Conservation (phyloP, 37 sponge, comb jelly and placozoan species). For the Geodia barretti region DNA sequence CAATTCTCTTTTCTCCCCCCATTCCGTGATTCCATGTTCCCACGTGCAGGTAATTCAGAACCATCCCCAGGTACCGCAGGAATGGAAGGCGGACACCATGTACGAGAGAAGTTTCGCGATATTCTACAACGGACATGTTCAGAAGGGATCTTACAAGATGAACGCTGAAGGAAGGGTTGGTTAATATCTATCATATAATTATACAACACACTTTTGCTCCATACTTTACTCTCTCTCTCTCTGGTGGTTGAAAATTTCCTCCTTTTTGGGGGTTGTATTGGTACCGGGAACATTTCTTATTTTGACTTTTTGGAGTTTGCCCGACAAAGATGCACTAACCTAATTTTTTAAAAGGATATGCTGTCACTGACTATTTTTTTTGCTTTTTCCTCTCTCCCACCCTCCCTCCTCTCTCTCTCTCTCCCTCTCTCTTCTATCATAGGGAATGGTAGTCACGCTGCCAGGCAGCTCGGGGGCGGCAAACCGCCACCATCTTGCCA, state of each 20-base stretch:
- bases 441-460: conserved; percentile 45
- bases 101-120: conserved; percentile 46
- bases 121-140: conserved; percentile 44
- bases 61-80: conserved; percentile 42
- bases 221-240: too few species aligned
- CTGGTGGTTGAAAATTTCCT: too few species aligned
- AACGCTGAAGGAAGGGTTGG: conserved; percentile 48
- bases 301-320: too few species aligned
- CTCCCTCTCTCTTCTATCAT: neutral
- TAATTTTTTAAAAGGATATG: too few species aligned
- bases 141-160: conserved; percentile 54
- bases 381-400: neutral
- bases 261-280: too few species aligned
- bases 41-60: conserved; percentile 35
- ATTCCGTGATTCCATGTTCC: neutral
- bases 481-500: conserved; percentile 29
- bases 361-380: too few species aligned
- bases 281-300: too few species aligned
- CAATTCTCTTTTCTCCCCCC: too few species aligned
- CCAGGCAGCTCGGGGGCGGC: conserved; percentile 12
- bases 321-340: too few species aligned
- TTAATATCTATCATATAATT: too few species aligned
- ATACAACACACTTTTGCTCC: too few species aligned
- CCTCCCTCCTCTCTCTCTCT: neutral
- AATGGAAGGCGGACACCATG: conserved; percentile 41